phyloP scores from a whole-genome alignment of 2,797 vertebrate species.

The Cyprinella venusta region DNA sequence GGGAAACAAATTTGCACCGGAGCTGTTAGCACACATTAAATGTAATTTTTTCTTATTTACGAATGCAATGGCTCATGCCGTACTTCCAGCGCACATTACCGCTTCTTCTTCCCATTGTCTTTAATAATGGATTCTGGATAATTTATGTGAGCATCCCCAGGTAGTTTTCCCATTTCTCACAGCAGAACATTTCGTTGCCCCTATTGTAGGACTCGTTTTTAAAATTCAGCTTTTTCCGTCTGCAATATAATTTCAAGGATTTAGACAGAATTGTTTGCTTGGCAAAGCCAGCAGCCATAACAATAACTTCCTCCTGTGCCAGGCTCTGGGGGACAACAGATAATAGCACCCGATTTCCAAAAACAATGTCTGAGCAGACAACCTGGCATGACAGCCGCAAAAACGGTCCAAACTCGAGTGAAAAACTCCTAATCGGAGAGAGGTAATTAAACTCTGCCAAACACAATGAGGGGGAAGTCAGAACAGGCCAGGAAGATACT shows the following conservation, averaged over 20 bases:
- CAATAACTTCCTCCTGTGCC: constrained; percentile 52
- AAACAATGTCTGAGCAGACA: constrained; percentile 37
- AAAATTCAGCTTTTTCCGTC: constrained; percentile 38
- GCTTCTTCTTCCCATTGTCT: constrained; percentile 58
- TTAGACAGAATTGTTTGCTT: constrained; percentile 48
- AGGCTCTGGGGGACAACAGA: constrained; percentile 45
- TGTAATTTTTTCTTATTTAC: constrained; percentile 60
- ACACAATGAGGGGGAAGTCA: background rate
- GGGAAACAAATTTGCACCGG: constrained; percentile 33
- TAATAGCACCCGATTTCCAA: constrained; percentile 45
- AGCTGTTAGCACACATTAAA: constrained; percentile 59
- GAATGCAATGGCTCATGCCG: constrained; percentile 57
- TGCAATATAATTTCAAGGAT: constrained; percentile 56
- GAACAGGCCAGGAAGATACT: background rate
- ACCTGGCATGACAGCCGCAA: constrained; percentile 18
- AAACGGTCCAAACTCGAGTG: background rate
- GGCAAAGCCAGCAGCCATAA: constrained; percentile 51
- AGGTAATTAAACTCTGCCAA: constrained; percentile 37
- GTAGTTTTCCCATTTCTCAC: constrained; percentile 54
- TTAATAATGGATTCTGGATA: constrained; percentile 59
- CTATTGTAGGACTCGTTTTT: constrained; percentile 44
- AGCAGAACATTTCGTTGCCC: constrained; percentile 44
- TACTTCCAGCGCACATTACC: constrained; percentile 51
- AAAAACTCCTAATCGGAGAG: constrained; percentile 15
- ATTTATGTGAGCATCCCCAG: constrained; percentile 53